These are phyloP conservation scores for Poecilia latipinna DNA, from an alignment of 2,113 vertebrate genomes.

Conservation along the genomic window DNA sequence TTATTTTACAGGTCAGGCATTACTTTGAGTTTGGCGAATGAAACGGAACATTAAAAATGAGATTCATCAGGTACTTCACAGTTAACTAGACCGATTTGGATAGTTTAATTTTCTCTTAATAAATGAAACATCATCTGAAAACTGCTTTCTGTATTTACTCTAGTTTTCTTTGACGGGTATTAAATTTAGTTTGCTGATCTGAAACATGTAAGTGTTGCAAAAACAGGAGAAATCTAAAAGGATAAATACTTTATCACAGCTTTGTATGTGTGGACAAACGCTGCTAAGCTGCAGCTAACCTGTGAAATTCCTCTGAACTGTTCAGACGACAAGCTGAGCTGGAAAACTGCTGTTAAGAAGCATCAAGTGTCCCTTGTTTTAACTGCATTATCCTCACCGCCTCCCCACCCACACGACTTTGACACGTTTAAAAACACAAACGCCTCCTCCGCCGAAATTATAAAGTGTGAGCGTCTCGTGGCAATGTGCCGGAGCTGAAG, in stretches of 20 bases:
- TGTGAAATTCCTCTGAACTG: neutral
- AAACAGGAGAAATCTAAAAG: no score
- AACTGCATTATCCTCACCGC: neutral
- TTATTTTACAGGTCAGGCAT: neutral
- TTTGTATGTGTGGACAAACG: neutral
- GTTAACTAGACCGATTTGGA: no score
- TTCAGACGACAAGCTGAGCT: neutral
- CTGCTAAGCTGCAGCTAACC: neutral
- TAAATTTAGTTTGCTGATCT: neutral
- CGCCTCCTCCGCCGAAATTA: constrained; percentile 23
- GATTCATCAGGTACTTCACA: neutral
- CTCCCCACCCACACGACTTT: neutral
- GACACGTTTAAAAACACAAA: constrained; percentile 8
- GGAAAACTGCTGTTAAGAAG: neutral
- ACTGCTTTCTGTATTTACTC: neutral
- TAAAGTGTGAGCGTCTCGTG: constrained; percentile 19
- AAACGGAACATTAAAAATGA: neutral
- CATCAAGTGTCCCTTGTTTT: neutral
- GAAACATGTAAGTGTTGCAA: neutral
- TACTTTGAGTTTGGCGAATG: neutral
- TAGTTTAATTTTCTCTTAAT: no score
- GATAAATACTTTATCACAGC: neutral
- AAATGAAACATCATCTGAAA: no score
- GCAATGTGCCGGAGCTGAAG: constrained; percentile 21
- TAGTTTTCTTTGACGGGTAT: neutral